Evolutionary conservation across 2,113 vertebrate genomes (phyloP), one percentile per base, ranked within the genome.

Genomic region (Pygoscelis antarcticus): DNA sequence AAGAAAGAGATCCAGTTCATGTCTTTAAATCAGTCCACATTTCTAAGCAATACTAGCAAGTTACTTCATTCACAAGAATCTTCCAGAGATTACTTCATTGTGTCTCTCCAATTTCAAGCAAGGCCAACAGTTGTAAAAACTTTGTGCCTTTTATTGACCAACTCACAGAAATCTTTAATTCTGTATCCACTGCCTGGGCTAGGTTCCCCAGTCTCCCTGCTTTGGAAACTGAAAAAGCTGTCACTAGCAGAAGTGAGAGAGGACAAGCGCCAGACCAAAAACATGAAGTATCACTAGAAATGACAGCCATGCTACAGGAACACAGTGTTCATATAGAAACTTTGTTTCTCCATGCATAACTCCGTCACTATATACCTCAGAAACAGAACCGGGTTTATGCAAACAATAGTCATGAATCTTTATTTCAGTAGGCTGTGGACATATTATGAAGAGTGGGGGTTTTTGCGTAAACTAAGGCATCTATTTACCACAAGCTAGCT

Each of bases 1-100:
- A 3, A 1, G 36, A 14, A 16, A 23, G 3, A 69, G 0, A 42
- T 66, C 26, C 4, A 3, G 14, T 23, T 72, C 1, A 1, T 46
- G 11, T 76, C 29, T 85, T 92, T 57, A 65, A 52, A 72, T 27
- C 10, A 5, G 46, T 72, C 36, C 64, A 36, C 0, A 0, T 49
- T 61, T 72, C 42, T 64, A 58, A 83, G 25, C 71, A 71, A 16
- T 46, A 40, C 30, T 23, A 36, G 42, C 16, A 79, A 40, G 16
- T 51, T 46, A n/a, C 32, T 94, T 34, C 14, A 51, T 68, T 88
- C 57, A 71, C 26, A 75, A 65, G 60, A 58, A 8, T 51, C 7
- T 83, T 83, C 42, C 18, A 51, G 34, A 46, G 60, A 44, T 61
- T 32, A 38, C 27, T 75, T 83, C 17, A 26, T 54, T 90, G 4